Evolutionary conservation across 2,888 invertebrate species (phyloP).

Genomic region (Sinohyriopsis cumingii): DNA sequence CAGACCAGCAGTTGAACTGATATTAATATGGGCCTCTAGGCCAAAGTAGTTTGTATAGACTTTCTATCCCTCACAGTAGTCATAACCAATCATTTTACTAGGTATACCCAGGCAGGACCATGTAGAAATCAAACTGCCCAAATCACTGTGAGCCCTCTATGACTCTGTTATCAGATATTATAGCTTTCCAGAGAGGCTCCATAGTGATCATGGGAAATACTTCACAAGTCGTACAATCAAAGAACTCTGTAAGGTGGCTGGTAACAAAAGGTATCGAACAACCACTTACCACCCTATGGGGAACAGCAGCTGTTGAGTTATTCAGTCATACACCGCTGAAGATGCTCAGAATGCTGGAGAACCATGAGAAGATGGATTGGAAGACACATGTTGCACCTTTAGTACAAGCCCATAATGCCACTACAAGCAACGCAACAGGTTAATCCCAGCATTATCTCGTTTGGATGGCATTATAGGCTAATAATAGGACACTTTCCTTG

Average conservation of each 20-base stretch:
- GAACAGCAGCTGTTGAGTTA: slow-evolving; percentile 13
- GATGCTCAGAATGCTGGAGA: slow-evolving; percentile 16
- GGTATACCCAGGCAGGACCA: neutral
- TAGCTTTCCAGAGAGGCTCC: slow-evolving; percentile 18
- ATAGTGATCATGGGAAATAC: slow-evolving; percentile 17
- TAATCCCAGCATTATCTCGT: slow-evolving; percentile 11
- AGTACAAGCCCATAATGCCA: slow-evolving; percentile 17
- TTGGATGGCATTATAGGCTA: slow-evolving; percentile 13
- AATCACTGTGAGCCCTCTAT: slow-evolving; percentile 5
- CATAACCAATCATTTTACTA: too few species aligned
- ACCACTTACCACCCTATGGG: slow-evolving; percentile 22
- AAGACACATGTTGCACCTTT: slow-evolving; percentile 7
- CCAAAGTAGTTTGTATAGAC: slow-evolving; percentile 27
- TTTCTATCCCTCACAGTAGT: slow-evolving; percentile 5
- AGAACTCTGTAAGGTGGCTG: slow-evolving; percentile 6
- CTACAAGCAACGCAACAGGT: slow-evolving; percentile 13
- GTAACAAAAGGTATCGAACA: slow-evolving; percentile 9
- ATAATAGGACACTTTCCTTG: neutral
- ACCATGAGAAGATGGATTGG: slow-evolving; percentile 14
- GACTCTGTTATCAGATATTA: slow-evolving; percentile 18
- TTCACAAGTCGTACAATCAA: slow-evolving; percentile 22
- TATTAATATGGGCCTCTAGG: slow-evolving; percentile 6
- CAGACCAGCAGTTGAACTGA: neutral
- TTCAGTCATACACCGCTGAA: slow-evolving; percentile 19
- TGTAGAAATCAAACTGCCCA: slow-evolving; percentile 19